Evolutionary conservation across 2,888 invertebrate genomes (phyloP), one percentile per base, ranked within the genome.

Genomic region (Sialis lutaria): DNA sequence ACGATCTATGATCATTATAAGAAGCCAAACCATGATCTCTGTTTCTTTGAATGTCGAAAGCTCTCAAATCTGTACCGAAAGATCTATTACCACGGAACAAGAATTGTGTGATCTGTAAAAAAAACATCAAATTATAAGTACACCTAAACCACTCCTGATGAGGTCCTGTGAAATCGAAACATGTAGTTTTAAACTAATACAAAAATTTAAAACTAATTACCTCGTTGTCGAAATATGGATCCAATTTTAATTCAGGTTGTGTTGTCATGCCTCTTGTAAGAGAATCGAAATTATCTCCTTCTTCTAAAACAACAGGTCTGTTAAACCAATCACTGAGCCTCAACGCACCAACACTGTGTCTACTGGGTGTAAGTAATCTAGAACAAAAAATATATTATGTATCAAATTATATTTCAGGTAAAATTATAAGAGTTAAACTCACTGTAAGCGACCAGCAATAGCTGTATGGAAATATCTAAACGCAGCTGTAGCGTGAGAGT

Each of bases 1-100:
- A 80, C 7, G 77, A 76, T 47, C 95, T 72, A 57, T 80, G 81
- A 48, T 79, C 75, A 49, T 82, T 79, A 63, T 91, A 91, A 0
- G 78, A 75, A 5, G 82, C 84, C 33, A 91, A 67, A 8, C 85
- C 90, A 57, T 91, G 90, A 62, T 91, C 91, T 44, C 91, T 74
- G 53, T 85, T 84, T 51, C 91, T 74, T 60, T 91, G 90, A 51
- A 91, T 79, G 58, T 90, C 89, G 33, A 79, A 75, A 1, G 90
- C 81, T 40, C 85, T 75, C 50, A 91, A 67, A 63, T 91, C 91
- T 7, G 74, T 67, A 0, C 91, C 91, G 53, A 90, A 81, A 2
- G 78, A 76, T 58, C 72, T 75, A 51, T 75, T 77, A 22, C 77
- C 73, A 57, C 82, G 77, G 64, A 81, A 79, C 47, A 81, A 60